These are phyloP conservation scores for Pseudococcus jackbeardsleyi DNA, from an alignment of 2,888 invertebrate species.

Conservation along the genomic window DNA sequence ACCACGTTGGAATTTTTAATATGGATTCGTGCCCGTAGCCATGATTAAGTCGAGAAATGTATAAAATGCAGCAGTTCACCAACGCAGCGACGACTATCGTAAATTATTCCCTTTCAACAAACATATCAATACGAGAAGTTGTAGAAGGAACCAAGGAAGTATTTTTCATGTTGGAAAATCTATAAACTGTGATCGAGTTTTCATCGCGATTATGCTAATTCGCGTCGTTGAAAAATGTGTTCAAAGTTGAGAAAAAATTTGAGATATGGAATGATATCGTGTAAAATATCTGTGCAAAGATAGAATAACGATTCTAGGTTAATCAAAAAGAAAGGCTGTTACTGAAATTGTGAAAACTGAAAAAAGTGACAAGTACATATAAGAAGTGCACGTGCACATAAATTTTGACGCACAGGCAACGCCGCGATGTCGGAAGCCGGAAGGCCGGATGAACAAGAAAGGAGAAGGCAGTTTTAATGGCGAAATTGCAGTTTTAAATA, in stretches of 20 bases:
- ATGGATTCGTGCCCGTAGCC: not conserved
- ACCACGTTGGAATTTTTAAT: not conserved
- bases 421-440: too few relatives aligned
- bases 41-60: conserved; percentile 1
- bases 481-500: too few relatives aligned
- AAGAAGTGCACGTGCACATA: too few relatives aligned
- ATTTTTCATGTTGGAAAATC: not conserved
- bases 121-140: not conserved
- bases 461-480: too few relatives aligned
- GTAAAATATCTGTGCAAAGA: too few relatives aligned
- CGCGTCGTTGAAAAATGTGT: not conserved
- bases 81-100: not conserved
- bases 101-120: not conserved
- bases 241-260: not conserved
- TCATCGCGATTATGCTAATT: not conserved
- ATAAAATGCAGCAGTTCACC: not conserved
- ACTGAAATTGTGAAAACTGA: too few relatives aligned
- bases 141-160: conserved; percentile 4
- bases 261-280: not conserved
- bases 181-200: not conserved
- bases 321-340: too few relatives aligned
- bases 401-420: too few relatives aligned
- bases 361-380: too few relatives aligned
- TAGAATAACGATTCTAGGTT: too few relatives aligned
- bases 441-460: too few relatives aligned